Percentiles rank a stretch among this genome's conserved stretches.
Conservation (phyloP, 64 coral and sea anemone species). For the Pocillopora damicornis region DNA sequence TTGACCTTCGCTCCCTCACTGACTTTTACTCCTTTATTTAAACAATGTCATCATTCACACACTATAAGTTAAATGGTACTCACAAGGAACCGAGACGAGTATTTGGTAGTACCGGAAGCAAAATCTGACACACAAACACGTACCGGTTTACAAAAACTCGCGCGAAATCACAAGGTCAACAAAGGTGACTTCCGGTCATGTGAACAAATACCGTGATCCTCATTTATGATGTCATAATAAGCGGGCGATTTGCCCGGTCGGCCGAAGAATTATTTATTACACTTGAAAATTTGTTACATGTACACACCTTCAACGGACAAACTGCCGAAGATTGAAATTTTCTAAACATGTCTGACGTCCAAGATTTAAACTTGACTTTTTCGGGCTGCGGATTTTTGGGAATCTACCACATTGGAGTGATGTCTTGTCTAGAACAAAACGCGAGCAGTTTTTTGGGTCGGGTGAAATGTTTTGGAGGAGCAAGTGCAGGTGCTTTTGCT, state of each 20-base stretch:
- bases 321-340: neutral
- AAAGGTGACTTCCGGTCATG: neutral
- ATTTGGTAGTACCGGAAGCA: neutral
- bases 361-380: conserved; percentile 89
- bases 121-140: too few species aligned
- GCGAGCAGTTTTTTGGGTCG: conserved; percentile 77
- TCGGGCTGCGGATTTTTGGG: conserved; percentile 98
- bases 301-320: neutral
- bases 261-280: neutral
- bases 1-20: too few species aligned
- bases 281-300: neutral
- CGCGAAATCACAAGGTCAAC: neutral
- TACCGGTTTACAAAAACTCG: too few species aligned
- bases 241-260: neutral
- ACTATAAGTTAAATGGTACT: too few species aligned
- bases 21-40: too few species aligned
- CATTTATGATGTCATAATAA: neutral
- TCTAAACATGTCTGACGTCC: conserved; percentile 37
- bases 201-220: neutral
- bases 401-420: conserved; percentile 95
- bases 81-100: too few species aligned
- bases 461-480: conserved; percentile 85
- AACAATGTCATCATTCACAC: too few species aligned
- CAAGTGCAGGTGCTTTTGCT: conserved; percentile 95
- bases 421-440: conserved; percentile 86